Base-by-base conservation (phyloP, 2,888 invertebrate genomes). In the Anodontia alba region DNA sequence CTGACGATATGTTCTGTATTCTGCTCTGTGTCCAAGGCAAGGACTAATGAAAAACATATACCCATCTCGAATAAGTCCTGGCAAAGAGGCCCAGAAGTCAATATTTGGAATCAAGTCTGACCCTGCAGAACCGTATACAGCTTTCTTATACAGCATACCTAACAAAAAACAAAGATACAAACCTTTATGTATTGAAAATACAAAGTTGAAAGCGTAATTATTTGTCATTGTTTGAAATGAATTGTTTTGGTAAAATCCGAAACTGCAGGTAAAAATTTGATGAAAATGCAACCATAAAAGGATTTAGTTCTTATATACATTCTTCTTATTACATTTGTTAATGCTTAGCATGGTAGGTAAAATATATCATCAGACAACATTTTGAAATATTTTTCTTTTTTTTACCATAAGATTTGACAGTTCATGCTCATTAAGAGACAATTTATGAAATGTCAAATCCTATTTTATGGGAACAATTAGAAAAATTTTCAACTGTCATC, bases 91-190 rank as follows among this genome's bases (percentile, higher is more conserved):
- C 97, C 97, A 97, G 94, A 97, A 97, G 75, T 95, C 96, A 79
- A 96, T 95, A 94, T 97, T 96, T 0, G 97, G 97, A 88, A 97
- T 95, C 89, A 97, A 95, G 95, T 97, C 97, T 80, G 96, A 94
- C 0, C 97, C 97, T 57, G 96, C 96, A 0, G 97, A 97, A 38
- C 97, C 97, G 94, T 96, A 96, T 54, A 96, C 94, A 91, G 96
- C 96, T 92, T 96, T 96, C 92, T 96, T 95, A 0, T 96, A 95
- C 66, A 96, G 93, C 71, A 96, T 95, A 73, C 97, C 97, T 57
- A 96, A 96, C 78, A 96, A 94, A 46, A 46, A 20, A 20, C 3
- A 46, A 46, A 46, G 12, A 38, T 26, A 78, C 89, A 88, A 75
- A 90, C 90, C 90, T n/a, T n/a, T n/a, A n/a, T n/a, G n/a, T n/a